These are phyloP conservation scores for Mellivora capensis DNA, from an alignment of 2,113 vertebrate genomes.

Conservation along the genomic window DNA sequence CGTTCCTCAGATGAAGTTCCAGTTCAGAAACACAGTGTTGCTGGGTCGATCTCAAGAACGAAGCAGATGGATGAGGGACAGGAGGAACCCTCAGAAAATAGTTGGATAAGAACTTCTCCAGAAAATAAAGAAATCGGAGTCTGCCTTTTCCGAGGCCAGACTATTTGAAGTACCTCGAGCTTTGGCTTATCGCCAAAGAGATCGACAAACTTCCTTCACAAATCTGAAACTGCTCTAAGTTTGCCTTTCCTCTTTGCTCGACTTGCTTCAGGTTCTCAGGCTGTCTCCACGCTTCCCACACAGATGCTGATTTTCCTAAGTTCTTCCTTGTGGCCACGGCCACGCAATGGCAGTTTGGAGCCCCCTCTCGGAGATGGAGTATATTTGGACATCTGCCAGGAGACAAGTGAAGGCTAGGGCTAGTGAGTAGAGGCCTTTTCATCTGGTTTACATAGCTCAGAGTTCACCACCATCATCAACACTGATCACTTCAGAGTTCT, in stretches of 20 bases:
- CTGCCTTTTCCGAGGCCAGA: not conserved
- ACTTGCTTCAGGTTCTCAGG: not conserved
- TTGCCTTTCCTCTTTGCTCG: not conserved
- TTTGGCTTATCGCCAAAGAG: not conserved
- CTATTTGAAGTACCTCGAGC: not conserved
- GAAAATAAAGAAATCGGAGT: not conserved
- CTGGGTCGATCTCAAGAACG: not conserved
- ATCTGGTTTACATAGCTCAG: slow-evolving; percentile 61
- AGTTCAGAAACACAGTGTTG: not conserved
- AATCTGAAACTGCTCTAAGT: not conserved
- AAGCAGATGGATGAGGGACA: not conserved
- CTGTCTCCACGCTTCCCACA: not conserved
- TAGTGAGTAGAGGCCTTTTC: slow-evolving; percentile 44
- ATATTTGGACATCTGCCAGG: not conserved
- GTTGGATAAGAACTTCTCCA: not conserved
- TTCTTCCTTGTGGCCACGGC: not conserved
- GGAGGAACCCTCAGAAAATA: not conserved
- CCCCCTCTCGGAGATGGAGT: slow-evolving; percentile 49
- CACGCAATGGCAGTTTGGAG: slow-evolving; percentile 42
- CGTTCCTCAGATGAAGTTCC: not conserved
- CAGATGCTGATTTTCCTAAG: not conserved
- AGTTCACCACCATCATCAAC: slow-evolving; percentile 65
- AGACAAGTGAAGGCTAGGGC: not conserved
- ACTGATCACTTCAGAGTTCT: slow-evolving; percentile 52
- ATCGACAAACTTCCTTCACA: not conserved